Evolutionary conservation across 2,113 vertebrate genomes (phyloP).

Genomic region (Laterallus jamaicensis): DNA sequence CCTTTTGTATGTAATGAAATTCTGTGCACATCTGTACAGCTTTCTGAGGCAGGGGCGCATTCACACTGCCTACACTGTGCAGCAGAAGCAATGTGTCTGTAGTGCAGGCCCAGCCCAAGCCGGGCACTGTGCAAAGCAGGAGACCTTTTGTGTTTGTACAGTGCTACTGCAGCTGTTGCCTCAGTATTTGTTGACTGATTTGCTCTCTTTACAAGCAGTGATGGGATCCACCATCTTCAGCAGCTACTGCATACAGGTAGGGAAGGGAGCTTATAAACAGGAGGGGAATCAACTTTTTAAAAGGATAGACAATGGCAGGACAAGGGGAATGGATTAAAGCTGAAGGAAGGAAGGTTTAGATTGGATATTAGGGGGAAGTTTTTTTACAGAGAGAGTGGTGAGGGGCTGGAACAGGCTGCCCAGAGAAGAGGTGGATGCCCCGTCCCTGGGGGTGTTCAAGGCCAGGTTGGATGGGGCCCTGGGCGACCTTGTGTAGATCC

Average conservation of each 20-base stretch:
- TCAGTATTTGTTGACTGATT: neutral
- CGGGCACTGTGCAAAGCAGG: neutral
- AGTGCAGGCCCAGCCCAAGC: neutral
- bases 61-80: neutral
- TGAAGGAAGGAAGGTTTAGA: no score
- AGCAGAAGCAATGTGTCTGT: neutral
- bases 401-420: no score
- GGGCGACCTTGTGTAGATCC: no score
- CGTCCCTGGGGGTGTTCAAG: no score
- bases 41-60: neutral
- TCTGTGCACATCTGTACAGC: slow-evolving; percentile 11
- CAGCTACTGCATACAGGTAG: neutral
- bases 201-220: fast-evolving
- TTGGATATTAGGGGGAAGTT: no score
- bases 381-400: no score
- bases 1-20: slow-evolving; percentile 39
- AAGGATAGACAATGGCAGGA: no score
- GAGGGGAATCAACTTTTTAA: no score
- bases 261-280: no score
- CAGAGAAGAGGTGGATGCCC: no score
- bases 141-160: neutral
- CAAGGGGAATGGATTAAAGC: no score
- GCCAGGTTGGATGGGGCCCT: no score
- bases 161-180: neutral
- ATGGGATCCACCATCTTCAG: neutral